Percentiles rank a stretch among this genome's conserved stretches.
Evolutionary conservation across 1,140 invertebrate genomes (phyloP).

Genomic region (Galleria mellonella): DNA sequence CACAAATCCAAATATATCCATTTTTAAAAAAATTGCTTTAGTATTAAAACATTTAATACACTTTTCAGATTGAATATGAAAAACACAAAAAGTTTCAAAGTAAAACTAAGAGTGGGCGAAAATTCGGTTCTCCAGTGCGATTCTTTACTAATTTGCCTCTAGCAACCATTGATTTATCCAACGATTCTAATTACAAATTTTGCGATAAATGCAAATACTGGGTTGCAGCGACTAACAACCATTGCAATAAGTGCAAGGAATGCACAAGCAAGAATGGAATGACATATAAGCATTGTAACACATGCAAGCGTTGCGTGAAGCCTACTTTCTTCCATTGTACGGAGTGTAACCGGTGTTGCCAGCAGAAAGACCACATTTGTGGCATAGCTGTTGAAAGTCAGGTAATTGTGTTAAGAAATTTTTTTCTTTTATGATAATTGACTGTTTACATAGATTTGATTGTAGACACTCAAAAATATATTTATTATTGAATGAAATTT

Average conservation of each 20-base stretch:
- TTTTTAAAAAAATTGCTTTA: no score
- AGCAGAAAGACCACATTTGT: constrained; percentile 77
- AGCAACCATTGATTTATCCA: constrained; percentile 74
- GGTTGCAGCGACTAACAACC: constrained; percentile 82
- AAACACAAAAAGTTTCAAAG: constrained; percentile 82
- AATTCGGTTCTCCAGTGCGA: constrained; percentile 83
- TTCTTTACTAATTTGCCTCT: constrained; percentile 88
- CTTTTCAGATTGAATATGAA: constrained; percentile 75
- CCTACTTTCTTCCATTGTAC: constrained; percentile 87
- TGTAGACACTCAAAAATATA: no score
- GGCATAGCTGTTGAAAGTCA: constrained; percentile 62
- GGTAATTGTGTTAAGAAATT: constrained; percentile 24
- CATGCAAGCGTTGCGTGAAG: constrained; percentile 88
- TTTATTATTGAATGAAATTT: no score
- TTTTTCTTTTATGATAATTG: no score
- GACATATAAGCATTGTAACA: constrained; percentile 84
- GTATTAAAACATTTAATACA: constrained; percentile 31
- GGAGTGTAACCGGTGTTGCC: constrained; percentile 80
- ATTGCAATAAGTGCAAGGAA: constrained; percentile 82
- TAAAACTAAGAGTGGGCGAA: constrained; percentile 62
- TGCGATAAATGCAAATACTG: constrained; percentile 83
- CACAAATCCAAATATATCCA: no score
- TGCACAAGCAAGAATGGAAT: constrained; percentile 90
- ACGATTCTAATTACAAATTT: constrained; percentile 81
- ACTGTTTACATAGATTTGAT: no score